Percentiles rank a stretch among this genome's conserved stretches.
Conservation (phyloP, 2,113 vertebrate genomes). For the Bos taurus region ARS-UCD2.0 NC_037347.1:51205001-51205500, state of each 20-base stretch:
- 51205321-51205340: background rate
- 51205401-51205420: background rate
- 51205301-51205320: fast-evolving
- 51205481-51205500: background rate
- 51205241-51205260: background rate
- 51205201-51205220: too few relatives aligned
- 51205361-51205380: background rate
- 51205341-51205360: background rate
- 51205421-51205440: background rate
- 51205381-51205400: background rate
- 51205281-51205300: background rate
- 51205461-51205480: background rate
- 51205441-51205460: background rate
- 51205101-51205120: background rate
- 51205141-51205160: background rate
- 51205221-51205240: background rate
- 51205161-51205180: background rate
- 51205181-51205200: background rate
- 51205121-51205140: background rate
- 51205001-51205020: background rate
- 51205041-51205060: background rate
- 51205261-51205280: background rate
- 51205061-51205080: background rate
- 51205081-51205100: background rate
- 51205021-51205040: background rate